These are phyloP conservation scores for Eilema caniola DNA, from an alignment of 2,888 invertebrate genomes.

Conservation along the genomic window DNA sequence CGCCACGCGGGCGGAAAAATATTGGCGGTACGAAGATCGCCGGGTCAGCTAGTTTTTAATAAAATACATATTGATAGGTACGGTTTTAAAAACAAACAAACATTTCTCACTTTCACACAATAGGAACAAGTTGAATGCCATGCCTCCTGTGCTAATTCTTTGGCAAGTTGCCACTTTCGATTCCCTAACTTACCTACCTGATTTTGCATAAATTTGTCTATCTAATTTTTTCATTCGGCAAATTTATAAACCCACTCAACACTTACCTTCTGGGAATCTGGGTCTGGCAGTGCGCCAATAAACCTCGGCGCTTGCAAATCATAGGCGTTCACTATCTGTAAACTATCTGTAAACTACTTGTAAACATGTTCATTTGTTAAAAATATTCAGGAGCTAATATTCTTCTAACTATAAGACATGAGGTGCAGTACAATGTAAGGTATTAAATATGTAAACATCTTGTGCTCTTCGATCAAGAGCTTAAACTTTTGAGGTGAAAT, in stretches of 20 bases:
- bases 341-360: constrained; percentile 55
- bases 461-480: not conserved
- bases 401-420: too few species aligned
- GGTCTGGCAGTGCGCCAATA: constrained; percentile 56
- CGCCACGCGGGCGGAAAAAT: too few species aligned
- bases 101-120: not conserved
- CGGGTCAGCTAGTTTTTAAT: too few species aligned
- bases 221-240: constrained; percentile 55
- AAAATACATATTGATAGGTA: too few species aligned
- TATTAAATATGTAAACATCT: too few species aligned
- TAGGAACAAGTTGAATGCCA: constrained; percentile 7
- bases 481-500: not conserved
- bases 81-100: too few species aligned
- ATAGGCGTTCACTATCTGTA: constrained; percentile 45
- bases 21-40: too few species aligned
- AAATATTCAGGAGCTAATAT: not conserved
- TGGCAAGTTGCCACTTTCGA: constrained; percentile 27
- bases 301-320: constrained; percentile 53
- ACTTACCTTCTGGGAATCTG: constrained; percentile 43
- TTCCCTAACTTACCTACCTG: constrained; percentile 51
- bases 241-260: constrained; percentile 51
- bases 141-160: constrained; percentile 30
- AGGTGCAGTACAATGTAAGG: not conserved
- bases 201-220: constrained; percentile 51
- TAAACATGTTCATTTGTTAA: constrained; percentile 51